Evolutionary conservation across 2,113 vertebrate genomes (phyloP).

Genomic region (Pampusana beccarii): DNA sequence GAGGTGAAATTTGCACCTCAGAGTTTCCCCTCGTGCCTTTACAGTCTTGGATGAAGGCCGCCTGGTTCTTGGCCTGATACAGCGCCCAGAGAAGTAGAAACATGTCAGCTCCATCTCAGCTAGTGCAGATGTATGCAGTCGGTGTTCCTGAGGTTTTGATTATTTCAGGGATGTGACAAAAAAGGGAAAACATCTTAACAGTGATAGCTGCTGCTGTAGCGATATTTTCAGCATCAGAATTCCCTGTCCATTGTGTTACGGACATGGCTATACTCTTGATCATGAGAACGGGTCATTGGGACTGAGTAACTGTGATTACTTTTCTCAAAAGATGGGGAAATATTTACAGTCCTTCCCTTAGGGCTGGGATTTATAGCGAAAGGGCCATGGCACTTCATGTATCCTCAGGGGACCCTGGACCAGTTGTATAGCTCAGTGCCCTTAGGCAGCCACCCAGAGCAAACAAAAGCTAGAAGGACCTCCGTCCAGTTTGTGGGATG

Average conservation of each 20-base stretch:
- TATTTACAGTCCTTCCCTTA: not conserved
- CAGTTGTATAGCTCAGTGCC: not conserved
- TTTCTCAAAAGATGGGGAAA: not conserved
- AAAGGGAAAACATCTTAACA: not conserved
- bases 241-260: not conserved
- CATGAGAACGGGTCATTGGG: not conserved
- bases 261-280: not conserved
- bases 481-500: not conserved
- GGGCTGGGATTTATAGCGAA: not conserved
- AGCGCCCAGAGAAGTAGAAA: not conserved
- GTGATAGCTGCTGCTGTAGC: not conserved
- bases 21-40: not conserved
- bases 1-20: not conserved
- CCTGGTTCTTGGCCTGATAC: not conserved
- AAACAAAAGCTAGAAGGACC: not conserved
- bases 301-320: not conserved
- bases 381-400: not conserved
- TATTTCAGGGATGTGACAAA: not conserved
- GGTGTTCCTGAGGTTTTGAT: not conserved
- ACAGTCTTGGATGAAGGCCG: not conserved
- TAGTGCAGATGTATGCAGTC: not conserved
- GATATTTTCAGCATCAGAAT: not conserved
- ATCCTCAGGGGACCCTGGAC: not conserved
- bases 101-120: not conserved
- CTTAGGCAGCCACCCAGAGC: not conserved